Base-by-base conservation (phyloP, 2,888 invertebrate genomes). In the Chrysomela aeneicollis region DNA sequence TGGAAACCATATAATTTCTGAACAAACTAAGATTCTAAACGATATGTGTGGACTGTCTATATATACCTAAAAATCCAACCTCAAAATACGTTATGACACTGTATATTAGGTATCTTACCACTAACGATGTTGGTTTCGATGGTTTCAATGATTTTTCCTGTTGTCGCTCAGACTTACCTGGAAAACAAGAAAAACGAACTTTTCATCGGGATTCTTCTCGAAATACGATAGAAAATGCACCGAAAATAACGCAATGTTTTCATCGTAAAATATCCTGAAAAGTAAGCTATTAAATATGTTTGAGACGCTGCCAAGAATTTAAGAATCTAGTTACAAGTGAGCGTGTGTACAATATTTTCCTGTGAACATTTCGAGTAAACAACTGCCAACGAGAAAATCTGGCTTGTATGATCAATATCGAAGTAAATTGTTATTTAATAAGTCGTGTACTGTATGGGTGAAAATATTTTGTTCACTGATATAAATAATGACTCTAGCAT, bases 241-340 rank as follows among this genome's bases (percentile, higher is more conserved):
- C n/a, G 22, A 32, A 46, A 37, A 46, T 17, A 47, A 22, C 26
- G 1, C 37, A 12, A n/a, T 42, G 46, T 57, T 57, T 26, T n/a
- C 5, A 18, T 46, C 57, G 26, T 42, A 46, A 55, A 42, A 54
- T 32, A 35, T 54, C 30, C 37, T 55, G 9, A 4, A 42, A n/a
- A 17, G 57, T 57, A 12, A 32, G 47, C 46, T 15, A 26, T 26
- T 46, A 57, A 57, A 21, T 57, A 26, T 57, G 57, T 30, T 26
- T 26, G 22, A 46, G 15, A 46, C 10, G 47, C 37, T 57, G 57
- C 57, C 57, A 57, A 57, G 57, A 57, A 57, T 46, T 42, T 57
- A n/a, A 49, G 49, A 49, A 49, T n/a, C 15, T 46, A n/a, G 18
- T 37, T 21, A 54, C 35, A 22, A 4, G 46, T 17, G 46, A 57